A percentile compares a stretch with the other conserved stretches of the same genome.
phyloP scores from a whole-genome alignment of 2,113 vertebrate species.

The Ictalurus punctatus region DNA sequence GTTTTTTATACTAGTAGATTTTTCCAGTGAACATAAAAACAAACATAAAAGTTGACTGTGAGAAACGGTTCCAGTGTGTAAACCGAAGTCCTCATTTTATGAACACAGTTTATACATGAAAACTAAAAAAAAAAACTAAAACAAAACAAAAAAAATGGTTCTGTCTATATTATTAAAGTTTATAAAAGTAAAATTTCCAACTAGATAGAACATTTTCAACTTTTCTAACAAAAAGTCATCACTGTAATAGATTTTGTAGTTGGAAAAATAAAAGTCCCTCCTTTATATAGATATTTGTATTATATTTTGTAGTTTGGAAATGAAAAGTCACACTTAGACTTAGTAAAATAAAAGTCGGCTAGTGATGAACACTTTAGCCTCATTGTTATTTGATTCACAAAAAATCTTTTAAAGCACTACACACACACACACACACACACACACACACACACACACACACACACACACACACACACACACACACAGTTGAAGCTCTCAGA shows the following conservation, averaged over 20 bases:
- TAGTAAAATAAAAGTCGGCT: neutral
- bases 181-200: neutral
- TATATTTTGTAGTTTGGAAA: neutral
- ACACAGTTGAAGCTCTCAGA: neutral
- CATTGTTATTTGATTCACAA: neutral
- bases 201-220: neutral
- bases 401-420: neutral
- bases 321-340: neutral
- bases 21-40: neutral
- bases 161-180: neutral
- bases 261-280: slow-evolving; percentile 3
- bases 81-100: neutral
- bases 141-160: neutral
- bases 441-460: neutral
- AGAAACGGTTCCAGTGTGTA: neutral
- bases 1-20: neutral
- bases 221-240: slow-evolving; percentile 2
- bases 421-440: neutral
- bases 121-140: neutral
- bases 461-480: neutral
- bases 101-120: neutral
- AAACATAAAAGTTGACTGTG: neutral
- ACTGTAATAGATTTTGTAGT: neutral
- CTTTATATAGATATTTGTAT: neutral
- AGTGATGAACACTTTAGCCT: neutral